phyloP scores from a whole-genome alignment of 1,140 invertebrate species.

The Aleiodes sp. region DNA sequence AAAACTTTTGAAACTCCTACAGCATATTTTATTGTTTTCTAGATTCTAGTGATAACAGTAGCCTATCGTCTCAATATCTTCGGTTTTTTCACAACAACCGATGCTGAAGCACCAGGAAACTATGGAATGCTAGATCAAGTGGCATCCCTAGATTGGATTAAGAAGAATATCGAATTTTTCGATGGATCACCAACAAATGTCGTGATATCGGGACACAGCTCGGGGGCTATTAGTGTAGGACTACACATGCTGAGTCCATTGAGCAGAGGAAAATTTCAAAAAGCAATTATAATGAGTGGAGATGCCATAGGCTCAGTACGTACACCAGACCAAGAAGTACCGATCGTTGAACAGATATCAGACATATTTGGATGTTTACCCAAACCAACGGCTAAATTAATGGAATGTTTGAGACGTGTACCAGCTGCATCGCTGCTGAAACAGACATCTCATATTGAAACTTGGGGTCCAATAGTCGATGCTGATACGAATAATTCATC shows the following conservation, averaged over 20 bases:
- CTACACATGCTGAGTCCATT: slow-evolving; percentile 74
- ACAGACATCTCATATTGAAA: slow-evolving; percentile 70
- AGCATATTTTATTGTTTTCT: slow-evolving; percentile 49
- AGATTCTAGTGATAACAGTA: slow-evolving; percentile 81
- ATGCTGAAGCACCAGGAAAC: slow-evolving; percentile 87
- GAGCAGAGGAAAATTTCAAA: slow-evolving; percentile 71
- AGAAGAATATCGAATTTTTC: slow-evolving; percentile 86
- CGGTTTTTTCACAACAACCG: slow-evolving; percentile 89
- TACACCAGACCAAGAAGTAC: slow-evolving; percentile 55
- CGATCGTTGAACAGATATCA: slow-evolving; percentile 69
- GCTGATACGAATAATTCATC: slow-evolving; percentile 73
- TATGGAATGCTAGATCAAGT: slow-evolving; percentile 92
- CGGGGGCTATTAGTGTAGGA: slow-evolving; percentile 79
- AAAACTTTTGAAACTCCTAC: too few species aligned
- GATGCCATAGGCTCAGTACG: slow-evolving; percentile 69
- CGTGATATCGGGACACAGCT: slow-evolving; percentile 87
- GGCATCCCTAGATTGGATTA: slow-evolving; percentile 86
- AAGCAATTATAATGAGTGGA: slow-evolving; percentile 79
- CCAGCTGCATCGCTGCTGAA: slow-evolving; percentile 69
- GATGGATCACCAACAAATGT: slow-evolving; percentile 86
- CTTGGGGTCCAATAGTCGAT: slow-evolving; percentile 81
- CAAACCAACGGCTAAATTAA: slow-evolving; percentile 70
- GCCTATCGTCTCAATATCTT: slow-evolving; percentile 84
- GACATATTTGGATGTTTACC: slow-evolving; percentile 74
- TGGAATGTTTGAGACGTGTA: slow-evolving; percentile 74